Percentiles rank a stretch among this genome's conserved stretches.
phyloP scores from a whole-genome alignment of 2,113 vertebrate species.

The Gymnarchus niloticus region DNA sequence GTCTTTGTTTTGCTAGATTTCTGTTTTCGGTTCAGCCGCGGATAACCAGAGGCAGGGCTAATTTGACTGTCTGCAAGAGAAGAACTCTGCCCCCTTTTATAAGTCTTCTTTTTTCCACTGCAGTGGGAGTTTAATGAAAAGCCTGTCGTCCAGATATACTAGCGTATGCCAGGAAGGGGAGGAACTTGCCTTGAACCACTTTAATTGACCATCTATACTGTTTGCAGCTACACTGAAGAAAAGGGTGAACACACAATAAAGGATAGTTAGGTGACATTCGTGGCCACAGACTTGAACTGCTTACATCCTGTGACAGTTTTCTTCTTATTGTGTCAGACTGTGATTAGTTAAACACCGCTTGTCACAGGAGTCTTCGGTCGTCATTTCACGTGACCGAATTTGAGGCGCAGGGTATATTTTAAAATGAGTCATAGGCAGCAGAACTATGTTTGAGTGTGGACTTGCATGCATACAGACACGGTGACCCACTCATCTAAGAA shows the following conservation, averaged over 20 bases:
- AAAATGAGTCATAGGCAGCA: not conserved
- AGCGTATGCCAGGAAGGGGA: not conserved
- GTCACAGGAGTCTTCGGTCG: too few species aligned
- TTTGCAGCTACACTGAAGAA: not conserved
- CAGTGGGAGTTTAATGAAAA: not conserved
- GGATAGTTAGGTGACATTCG: not conserved
- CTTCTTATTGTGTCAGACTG: too few species aligned
- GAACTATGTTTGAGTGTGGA: not conserved
- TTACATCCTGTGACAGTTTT: not conserved
- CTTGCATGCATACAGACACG: not conserved
- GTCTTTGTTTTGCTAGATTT: too few species aligned
- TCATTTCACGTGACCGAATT: too few species aligned
- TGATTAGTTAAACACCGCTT: too few species aligned
- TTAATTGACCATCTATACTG: not conserved
- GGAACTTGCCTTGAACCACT: not conserved
- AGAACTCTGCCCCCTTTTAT: not conserved
- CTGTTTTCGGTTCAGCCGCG: not conserved
- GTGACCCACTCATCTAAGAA: not conserved
- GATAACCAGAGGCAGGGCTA: not conserved
- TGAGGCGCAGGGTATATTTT: not conserved
- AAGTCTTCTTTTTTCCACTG: not conserved
- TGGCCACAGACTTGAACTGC: conserved; percentile 5
- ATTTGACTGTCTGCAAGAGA: not conserved
- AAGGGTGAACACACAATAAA: not conserved
- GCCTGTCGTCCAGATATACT: not conserved